Conservation (phyloP, 2,888 invertebrate species). For the Hydrotaea diabolus region DNA sequence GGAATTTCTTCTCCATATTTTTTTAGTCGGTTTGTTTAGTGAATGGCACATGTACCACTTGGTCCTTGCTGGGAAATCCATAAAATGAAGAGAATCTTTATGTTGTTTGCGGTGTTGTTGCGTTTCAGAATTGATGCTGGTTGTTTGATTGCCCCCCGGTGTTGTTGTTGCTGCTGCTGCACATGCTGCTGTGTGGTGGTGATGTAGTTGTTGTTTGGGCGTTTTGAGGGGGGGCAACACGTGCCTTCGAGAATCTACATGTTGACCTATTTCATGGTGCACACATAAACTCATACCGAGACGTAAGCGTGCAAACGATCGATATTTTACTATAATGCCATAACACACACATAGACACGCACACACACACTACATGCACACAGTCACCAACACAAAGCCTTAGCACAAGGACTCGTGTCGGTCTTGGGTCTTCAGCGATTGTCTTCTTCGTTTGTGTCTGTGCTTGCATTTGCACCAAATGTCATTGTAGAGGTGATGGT, state of each 20-base stretch:
- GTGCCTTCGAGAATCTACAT: slow-evolving; percentile 23
- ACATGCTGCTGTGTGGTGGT: neutral
- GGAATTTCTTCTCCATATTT: neutral
- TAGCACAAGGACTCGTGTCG: slow-evolving; percentile 1
- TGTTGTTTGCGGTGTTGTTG: neutral
- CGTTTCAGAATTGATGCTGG: neutral
- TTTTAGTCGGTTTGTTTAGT: neutral
- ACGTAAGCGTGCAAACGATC: neutral
- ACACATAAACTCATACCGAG: neutral
- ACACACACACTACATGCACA: slow-evolving; percentile 1
- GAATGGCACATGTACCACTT: neutral
- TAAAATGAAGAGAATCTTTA: neutral
- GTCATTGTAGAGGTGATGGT: neutral
- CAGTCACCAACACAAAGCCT: too few relatives aligned
- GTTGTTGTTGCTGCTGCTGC: neutral
- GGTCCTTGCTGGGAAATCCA: neutral
- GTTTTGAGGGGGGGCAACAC: slow-evolving; percentile 27
- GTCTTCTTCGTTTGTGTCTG: neutral
- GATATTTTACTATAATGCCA: slow-evolving; percentile 16
- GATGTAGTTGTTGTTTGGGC: neutral
- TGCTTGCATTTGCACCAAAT: neutral
- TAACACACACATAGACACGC: neutral
- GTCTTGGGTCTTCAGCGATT: neutral
- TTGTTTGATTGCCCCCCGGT: neutral
- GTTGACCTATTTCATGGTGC: slow-evolving; percentile 25